Evolutionary conservation across 2,797 vertebrate genomes (phyloP).

Genomic region (Phylloscopus collybita): DNA sequence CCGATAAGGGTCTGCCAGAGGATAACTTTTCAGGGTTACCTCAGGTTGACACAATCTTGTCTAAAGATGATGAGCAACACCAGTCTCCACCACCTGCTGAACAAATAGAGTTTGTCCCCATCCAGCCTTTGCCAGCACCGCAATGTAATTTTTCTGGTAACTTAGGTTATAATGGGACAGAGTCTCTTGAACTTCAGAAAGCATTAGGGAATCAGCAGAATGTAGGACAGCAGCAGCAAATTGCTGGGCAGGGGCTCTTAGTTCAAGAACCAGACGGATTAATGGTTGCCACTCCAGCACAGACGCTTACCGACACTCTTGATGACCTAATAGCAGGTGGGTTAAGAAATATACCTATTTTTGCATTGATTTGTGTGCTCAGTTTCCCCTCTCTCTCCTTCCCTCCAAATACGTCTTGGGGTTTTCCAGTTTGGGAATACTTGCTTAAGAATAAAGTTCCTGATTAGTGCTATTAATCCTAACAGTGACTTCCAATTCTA

Average conservation of each 20-base stretch:
- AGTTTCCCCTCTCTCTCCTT: constrained; percentile 70
- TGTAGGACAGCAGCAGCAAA: constrained; percentile 90
- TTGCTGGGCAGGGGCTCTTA: constrained; percentile 88
- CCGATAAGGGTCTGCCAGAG: constrained; percentile 78
- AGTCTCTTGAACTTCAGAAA: constrained; percentile 93
- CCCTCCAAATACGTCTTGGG: constrained; percentile 66
- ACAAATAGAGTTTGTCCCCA: constrained; percentile 89
- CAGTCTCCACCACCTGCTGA: constrained; percentile 82
- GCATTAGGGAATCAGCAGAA: constrained; percentile 86
- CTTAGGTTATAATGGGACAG: constrained; percentile 87
- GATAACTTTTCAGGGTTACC: constrained; percentile 90
- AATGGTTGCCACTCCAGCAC: constrained; percentile 99
- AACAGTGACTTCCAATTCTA: constrained; percentile 62
- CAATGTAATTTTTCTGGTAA: constrained; percentile 90
- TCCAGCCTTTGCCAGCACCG: constrained; percentile 88
- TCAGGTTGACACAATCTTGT: constrained; percentile 90
- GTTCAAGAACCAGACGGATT: constrained; percentile 94
- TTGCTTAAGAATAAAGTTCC: constrained; percentile 70
- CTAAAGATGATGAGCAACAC: constrained; percentile 85
- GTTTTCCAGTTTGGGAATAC: constrained; percentile 71
- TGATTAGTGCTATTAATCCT: constrained; percentile 68
- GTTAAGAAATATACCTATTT: constrained; percentile 81
- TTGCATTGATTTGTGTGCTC: constrained; percentile 78
- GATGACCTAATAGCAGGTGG: constrained; percentile 99
- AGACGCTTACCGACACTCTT: constrained; percentile 99